Evolutionary conservation across 2,797 vertebrate genomes (phyloP).

Genomic region (Gymnoscopelus braueri): DNA sequence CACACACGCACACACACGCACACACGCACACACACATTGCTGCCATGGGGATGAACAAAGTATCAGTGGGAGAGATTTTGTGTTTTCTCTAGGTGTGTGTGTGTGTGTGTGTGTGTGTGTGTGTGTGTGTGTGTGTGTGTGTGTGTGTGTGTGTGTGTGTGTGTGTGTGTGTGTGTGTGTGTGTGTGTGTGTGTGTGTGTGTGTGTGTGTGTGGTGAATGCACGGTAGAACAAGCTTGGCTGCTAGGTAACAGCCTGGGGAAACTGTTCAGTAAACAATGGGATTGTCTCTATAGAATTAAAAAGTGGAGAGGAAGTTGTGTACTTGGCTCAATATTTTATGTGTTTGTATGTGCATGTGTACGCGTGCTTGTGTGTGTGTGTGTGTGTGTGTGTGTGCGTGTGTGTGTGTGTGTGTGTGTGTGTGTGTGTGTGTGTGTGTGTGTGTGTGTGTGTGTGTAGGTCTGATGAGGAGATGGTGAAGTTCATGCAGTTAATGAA

Average conservation of each 20-base stretch:
- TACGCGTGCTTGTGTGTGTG: no score
- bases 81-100: constrained; percentile 15
- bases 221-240: no score
- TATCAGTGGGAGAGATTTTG: constrained; percentile 12
- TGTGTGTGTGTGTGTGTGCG: background rate
- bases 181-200: background rate
- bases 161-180: background rate
- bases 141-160: constrained; percentile 66
- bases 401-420: background rate
- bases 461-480: constrained; percentile 88
- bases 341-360: no score
- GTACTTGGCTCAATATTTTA: constrained; percentile 7
- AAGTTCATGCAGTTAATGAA: constrained; percentile 88
- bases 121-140: constrained; percentile 26
- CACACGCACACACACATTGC: constrained; percentile 14
- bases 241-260: background rate
- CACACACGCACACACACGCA: no score
- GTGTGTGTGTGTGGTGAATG: no score
- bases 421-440: background rate
- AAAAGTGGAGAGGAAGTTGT: background rate
- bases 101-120: constrained; percentile 21
- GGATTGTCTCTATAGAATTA: constrained; percentile 16
- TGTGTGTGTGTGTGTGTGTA: constrained; percentile 59
- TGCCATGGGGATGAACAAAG: constrained; percentile 45
- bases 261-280: constrained; percentile 23